Percentiles rank a stretch among this genome's conserved stretches.
phyloP scores from a whole-genome alignment of 2,113 vertebrate species.

The Callorhinus ursinus region DNA sequence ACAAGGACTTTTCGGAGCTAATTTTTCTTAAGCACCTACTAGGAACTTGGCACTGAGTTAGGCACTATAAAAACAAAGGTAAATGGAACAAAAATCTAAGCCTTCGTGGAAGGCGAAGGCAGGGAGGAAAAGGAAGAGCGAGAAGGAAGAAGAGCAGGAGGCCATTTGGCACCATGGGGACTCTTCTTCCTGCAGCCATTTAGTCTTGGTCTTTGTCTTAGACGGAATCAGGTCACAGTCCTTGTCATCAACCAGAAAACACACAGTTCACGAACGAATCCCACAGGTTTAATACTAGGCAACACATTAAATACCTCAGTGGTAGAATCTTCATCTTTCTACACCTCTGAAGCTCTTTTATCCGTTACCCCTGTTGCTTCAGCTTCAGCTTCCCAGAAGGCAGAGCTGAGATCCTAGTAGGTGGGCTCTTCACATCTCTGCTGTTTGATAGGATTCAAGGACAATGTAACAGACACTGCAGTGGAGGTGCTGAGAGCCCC shows the following conservation, averaged over 20 bases:
- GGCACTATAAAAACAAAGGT: not conserved
- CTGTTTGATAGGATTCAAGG: not conserved
- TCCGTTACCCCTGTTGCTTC: not conserved
- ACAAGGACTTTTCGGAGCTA: not conserved
- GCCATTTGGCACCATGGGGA: not conserved
- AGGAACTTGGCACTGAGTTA: not conserved
- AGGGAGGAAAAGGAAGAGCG: not conserved
- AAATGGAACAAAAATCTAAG: not conserved
- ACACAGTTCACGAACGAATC: not conserved
- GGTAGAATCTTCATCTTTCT: not conserved
- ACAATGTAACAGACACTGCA: not conserved
- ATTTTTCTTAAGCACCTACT: not conserved
- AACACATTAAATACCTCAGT: not conserved
- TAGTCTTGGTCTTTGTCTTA: not conserved
- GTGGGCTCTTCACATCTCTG: not conserved
- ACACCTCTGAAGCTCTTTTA: not conserved
- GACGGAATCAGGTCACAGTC: not conserved
- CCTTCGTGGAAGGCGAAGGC: not conserved
- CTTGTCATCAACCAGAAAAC: not conserved
- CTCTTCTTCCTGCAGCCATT: not conserved
- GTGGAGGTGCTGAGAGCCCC: not conserved
- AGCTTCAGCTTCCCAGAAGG: not conserved
- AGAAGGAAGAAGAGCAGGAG: not conserved
- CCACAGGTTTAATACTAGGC: not conserved
- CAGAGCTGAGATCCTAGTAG: not conserved